Evolutionary conservation across 2,888 invertebrate species (phyloP), one percentile per base, ranked within the genome.

Genomic region (Pilophorus perplexus): DNA sequence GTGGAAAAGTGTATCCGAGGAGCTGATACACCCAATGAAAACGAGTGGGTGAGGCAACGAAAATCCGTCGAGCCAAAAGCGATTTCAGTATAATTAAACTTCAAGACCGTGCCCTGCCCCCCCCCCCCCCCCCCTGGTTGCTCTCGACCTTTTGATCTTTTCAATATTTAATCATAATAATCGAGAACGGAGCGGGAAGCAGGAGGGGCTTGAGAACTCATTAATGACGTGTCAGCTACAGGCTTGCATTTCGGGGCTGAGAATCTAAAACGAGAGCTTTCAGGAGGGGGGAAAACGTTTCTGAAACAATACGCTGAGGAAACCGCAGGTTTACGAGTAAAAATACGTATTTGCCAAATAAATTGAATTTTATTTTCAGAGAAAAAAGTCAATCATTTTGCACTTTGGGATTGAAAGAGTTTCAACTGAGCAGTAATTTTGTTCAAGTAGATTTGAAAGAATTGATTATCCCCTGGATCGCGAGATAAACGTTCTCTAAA

Each of bases 81-180:
- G 42, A 28, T 64, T 64, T 64, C 52, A 52, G 64, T 38, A 52
- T 64, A 64, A 64, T 64, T 64, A 64, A 38, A 64, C 64, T 64
- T 64, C 64, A 64, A 64, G 64, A 38, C 42, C 37, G 54, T 33
- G 40, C 52, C n/a, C n/a, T n/a, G n/a, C n/a, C n/a, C n/a, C n/a
- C n/a, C n/a, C 10, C 62, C 5, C n/a, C 10, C 62, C 5, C 16
- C 44, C 59, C 40, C 23, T 6, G 18, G 42, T 59, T 18, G 27
- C 42, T 59, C 48, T 25, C 48, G 20, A n/a, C 33, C 57, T 44
- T 68, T 67, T 66, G 67, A 64, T 64, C 66, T 68, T 54, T 59
- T 46, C 66, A 60, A 66, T 67, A 68, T 60, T 64, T 64, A 66
- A 64, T 64, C 68, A 65, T 67, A 65, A 68, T 64, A 66, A 59